These are phyloP conservation scores for Pedicia rivosa DNA, from an alignment of 2,888 invertebrate genomes.

Conservation along the genomic window DNA sequence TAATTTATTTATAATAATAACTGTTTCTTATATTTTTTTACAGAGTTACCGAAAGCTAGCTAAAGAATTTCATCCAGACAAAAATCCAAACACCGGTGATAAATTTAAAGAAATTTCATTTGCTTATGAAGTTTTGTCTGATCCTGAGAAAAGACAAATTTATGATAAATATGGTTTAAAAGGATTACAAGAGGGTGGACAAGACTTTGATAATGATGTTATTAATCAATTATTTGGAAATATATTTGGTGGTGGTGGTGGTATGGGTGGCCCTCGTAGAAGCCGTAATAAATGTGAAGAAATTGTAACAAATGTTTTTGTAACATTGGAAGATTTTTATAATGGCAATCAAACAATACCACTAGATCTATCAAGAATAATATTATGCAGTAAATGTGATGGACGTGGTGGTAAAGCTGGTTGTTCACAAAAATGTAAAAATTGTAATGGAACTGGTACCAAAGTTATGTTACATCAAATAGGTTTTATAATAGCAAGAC, in stretches of 20 bases:
- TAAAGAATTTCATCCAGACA: constrained; percentile 86
- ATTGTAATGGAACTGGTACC: constrained; percentile 63
- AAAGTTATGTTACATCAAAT: constrained; percentile 53
- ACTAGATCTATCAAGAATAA: constrained; percentile 21
- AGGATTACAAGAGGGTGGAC: constrained; percentile 68
- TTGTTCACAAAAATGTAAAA: constrained; percentile 45
- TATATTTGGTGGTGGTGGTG: constrained; percentile 40
- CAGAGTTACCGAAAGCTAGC: constrained; percentile 84
- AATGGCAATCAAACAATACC: constrained; percentile 60
- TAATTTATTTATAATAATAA: not conserved
- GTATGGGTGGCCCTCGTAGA: constrained; percentile 35
- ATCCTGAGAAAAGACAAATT: constrained; percentile 66
- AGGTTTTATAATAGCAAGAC: constrained; percentile 34
- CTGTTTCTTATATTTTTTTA: constrained; percentile 20
- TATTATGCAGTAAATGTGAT: constrained; percentile 21
- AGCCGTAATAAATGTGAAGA: constrained; percentile 57
- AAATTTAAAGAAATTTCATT: constrained; percentile 93
- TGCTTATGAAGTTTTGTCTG: constrained; percentile 85
- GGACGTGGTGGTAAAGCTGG: constrained; percentile 53
- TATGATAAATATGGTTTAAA: constrained; percentile 81
- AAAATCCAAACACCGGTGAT: constrained; percentile 81
- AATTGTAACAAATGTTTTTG: constrained; percentile 67
- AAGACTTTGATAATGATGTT: constrained; percentile 36
- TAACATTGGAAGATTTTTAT: constrained; percentile 80
- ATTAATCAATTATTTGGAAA: constrained; percentile 51